phyloP scores from a whole-genome alignment of 2,113 vertebrate species.

The Psammodynastes pulverulentus region DNA sequence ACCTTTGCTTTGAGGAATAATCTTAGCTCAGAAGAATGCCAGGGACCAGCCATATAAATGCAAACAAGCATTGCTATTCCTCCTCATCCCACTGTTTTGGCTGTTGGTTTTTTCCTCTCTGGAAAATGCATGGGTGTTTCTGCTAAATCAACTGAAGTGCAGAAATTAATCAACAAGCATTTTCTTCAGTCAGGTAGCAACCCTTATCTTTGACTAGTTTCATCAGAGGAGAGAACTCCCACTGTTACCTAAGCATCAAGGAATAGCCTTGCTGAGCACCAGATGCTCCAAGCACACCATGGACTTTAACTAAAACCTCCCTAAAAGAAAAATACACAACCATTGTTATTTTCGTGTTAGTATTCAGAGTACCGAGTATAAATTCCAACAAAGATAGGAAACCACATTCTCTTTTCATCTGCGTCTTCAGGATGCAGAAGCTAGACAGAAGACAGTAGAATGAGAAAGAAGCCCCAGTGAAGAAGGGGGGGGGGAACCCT shows the following conservation, averaged over 20 bases:
- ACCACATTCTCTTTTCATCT: rapidly evolving
- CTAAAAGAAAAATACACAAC: no score
- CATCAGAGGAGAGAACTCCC: background rate
- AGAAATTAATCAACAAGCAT: background rate
- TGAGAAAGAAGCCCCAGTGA: background rate
- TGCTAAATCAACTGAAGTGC: background rate
- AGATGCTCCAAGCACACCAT: background rate
- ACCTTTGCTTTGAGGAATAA: background rate
- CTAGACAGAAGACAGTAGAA: background rate
- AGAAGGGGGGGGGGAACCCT: rapidly evolving
- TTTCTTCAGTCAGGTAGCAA: background rate
- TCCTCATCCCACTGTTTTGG: background rate
- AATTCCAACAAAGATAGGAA: background rate
- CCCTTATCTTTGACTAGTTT: background rate
- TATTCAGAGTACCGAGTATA: background rate
- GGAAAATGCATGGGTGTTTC: background rate
- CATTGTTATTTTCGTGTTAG: background rate
- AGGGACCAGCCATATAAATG: background rate
- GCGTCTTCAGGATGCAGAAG: background rate
- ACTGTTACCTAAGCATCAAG: background rate
- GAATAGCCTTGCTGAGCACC: background rate
- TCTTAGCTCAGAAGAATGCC: background rate
- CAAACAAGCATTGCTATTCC: background rate
- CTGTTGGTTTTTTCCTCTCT: background rate
- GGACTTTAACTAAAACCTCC: background rate